A percentile compares a stretch with the other conserved stretches of the same genome.
phyloP scores from a whole-genome alignment of 2,888 invertebrate genomes.

The Marasmarcha lunaedactyla region DNA sequence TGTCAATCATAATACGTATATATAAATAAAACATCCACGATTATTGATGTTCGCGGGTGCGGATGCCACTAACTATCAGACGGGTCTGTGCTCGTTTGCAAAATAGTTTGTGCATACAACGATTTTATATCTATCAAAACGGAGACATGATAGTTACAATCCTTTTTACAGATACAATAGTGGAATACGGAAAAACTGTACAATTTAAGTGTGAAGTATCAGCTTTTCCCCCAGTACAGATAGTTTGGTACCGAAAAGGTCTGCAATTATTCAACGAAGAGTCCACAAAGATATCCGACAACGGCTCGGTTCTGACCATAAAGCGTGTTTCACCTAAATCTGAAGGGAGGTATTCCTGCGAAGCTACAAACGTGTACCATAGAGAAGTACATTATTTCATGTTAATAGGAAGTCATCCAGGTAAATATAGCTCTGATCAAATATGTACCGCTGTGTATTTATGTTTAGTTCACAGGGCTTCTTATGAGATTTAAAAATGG shows the following conservation, averaged over 20 bases:
- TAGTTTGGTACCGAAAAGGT: slow-evolving; percentile 25
- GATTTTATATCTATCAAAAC: too few relatives aligned
- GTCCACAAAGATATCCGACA: slow-evolving; percentile 19
- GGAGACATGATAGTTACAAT: too few relatives aligned
- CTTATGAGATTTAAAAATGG: too few relatives aligned
- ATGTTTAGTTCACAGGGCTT: too few relatives aligned
- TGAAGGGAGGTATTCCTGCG: slow-evolving; percentile 24
- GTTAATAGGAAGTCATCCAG: neutral
- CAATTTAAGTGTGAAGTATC: slow-evolving; percentile 23
- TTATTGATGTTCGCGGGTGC: too few relatives aligned
- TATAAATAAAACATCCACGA: too few relatives aligned
- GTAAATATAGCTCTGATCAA: too few relatives aligned
- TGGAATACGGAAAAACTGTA: slow-evolving; percentile 21
- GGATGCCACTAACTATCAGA: too few relatives aligned
- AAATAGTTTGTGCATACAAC: too few relatives aligned
- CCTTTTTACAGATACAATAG: slow-evolving; percentile 20
- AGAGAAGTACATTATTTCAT: slow-evolving; percentile 7
- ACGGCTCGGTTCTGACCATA: slow-evolving; percentile 22
- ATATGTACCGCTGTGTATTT: too few relatives aligned
- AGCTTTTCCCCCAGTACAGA: slow-evolving; percentile 25
- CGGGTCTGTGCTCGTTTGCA: too few relatives aligned
- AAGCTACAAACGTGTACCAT: slow-evolving; percentile 20
- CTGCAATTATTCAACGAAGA: slow-evolving; percentile 12
- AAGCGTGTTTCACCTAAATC: slow-evolving; percentile 21
- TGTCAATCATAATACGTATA: too few relatives aligned